These are phyloP conservation scores for Tiliqua scincoides DNA, from an alignment of 2,113 vertebrate genomes.

Conservation along the genomic window DNA sequence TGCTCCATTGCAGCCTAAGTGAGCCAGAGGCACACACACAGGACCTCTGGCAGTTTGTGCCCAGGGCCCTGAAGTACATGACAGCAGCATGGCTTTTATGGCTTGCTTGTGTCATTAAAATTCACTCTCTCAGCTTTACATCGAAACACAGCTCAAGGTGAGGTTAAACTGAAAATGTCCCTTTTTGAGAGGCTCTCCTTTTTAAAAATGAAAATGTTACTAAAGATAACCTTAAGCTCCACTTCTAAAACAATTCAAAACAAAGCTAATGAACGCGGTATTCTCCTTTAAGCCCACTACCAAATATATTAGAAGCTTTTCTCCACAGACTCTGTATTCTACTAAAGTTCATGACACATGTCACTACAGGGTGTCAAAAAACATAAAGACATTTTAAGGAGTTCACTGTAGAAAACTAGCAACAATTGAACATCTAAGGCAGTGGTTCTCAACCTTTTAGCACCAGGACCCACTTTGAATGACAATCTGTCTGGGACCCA, in stretches of 20 bases:
- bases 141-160: not conserved
- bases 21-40: too few species aligned
- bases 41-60: too few species aligned
- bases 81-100: too few species aligned
- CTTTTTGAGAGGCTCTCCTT: not conserved
- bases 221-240: not conserved
- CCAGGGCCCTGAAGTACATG: too few species aligned
- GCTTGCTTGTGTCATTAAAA: not conserved
- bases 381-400: not conserved
- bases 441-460: too few species aligned
- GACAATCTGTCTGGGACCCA: too few species aligned
- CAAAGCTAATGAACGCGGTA: not conserved
- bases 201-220: not conserved
- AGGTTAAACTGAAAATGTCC: not conserved
- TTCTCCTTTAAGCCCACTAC: not conserved
- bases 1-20: too few species aligned
- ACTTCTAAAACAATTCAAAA: not conserved
- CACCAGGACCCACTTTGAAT: too few species aligned
- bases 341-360: not conserved
- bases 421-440: too few species aligned
- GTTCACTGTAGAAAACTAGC: not conserved
- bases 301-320: constrained; percentile 22
- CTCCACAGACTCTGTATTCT: not conserved
- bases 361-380: not conserved
- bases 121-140: not conserved